Evolutionary conservation across 1,140 invertebrate species (phyloP).

Genomic region (Pomacea maculata): DNA sequence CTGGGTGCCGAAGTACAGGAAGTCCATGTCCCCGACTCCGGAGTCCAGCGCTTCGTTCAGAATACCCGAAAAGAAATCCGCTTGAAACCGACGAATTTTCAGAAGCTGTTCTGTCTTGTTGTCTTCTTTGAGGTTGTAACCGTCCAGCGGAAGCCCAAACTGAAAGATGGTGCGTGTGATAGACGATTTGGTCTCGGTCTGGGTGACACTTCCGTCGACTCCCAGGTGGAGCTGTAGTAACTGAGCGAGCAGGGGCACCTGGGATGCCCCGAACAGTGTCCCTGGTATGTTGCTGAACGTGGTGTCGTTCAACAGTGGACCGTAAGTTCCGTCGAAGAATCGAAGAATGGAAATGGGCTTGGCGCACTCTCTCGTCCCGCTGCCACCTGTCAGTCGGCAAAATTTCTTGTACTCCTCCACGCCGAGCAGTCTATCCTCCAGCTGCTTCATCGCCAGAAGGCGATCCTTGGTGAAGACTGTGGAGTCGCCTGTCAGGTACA

Average conservation of each 20-base stretch:
- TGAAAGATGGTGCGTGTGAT: conserved; percentile 11
- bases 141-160: not conserved
- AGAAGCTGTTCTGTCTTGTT: not conserved
- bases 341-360: conserved; percentile 20
- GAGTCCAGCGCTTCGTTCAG: conserved; percentile 6
- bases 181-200: not conserved
- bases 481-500: conserved; percentile 6
- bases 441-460: conserved; percentile 18
- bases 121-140: conserved; percentile 1
- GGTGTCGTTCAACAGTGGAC: conserved; percentile 9
- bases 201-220: not conserved
- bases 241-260: not conserved
- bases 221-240: conserved; percentile 16
- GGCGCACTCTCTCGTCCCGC: not conserved
- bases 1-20: conserved; percentile 1
- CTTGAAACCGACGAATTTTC: conserved; percentile 2
- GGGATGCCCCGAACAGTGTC: conserved; percentile 9
- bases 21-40: conserved; percentile 10
- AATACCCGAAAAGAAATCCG: conserved; percentile 7
- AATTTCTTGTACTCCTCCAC: conserved; percentile 9
- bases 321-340: conserved; percentile 32
- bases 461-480: conserved; percentile 24
- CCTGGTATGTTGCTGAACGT: conserved; percentile 16
- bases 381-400: conserved; percentile 9
- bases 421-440: not conserved